Conservation (phyloP, 2,113 vertebrate species). For the Zosterops hypoxanthus region DNA sequence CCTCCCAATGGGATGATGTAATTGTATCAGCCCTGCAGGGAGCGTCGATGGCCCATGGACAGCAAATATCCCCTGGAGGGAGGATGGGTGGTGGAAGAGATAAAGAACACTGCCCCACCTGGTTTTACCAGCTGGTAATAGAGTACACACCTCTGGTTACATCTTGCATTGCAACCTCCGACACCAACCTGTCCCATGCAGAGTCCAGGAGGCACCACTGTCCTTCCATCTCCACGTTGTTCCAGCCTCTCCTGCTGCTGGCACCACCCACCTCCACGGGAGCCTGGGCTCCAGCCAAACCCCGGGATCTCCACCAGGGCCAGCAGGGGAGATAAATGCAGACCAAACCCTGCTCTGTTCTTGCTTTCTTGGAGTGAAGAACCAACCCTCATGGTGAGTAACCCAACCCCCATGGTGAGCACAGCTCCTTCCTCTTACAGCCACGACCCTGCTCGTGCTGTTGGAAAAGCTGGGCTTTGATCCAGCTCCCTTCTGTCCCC, state of each 20-base stretch:
- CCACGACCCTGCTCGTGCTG: fast-evolving
- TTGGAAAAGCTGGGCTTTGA: background rate
- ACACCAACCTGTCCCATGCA: conserved; percentile 74
- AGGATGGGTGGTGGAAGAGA: background rate
- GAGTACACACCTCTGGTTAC: background rate
- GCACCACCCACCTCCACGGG: conserved; percentile 59
- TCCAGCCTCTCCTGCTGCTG: conserved; percentile 82
- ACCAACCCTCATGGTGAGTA: background rate
- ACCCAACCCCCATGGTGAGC: background rate
- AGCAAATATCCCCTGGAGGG: too few species aligned
- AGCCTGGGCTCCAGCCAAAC: conserved; percentile 76
- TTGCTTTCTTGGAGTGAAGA: background rate
- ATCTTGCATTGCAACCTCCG: background rate
- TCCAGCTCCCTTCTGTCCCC: background rate
- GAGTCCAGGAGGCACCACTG: conserved; percentile 81
- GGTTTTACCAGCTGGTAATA: background rate
- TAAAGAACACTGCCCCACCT: background rate
- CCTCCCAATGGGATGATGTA: too few species aligned
- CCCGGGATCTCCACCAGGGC: conserved; percentile 74
- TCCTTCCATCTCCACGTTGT: conserved; percentile 70
- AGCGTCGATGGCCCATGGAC: too few species aligned
- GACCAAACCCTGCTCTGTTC: background rate
- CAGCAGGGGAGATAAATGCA: background rate
- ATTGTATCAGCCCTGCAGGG: too few species aligned
- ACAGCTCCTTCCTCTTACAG: background rate